Base-by-base conservation (phyloP, 2,888 invertebrate genomes). In the Drosophila falleni region DNA sequence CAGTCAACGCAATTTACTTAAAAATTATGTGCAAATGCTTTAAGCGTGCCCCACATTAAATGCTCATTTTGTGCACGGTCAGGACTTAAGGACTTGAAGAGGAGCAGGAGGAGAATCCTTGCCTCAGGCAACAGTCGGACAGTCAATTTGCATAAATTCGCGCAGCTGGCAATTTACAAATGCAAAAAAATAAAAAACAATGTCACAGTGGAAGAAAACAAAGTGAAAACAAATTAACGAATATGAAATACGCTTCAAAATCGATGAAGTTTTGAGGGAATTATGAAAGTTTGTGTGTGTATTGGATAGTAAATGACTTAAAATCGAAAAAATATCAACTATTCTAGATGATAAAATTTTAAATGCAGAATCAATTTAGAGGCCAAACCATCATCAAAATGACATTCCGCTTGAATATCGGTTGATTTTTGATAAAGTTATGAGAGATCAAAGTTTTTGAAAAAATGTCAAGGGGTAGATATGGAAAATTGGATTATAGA, bases 41-140 rank as follows among this genome's bases (percentile, higher is more conserved):
- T 47, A 73, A 73, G 78, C 74, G 60, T 80, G 68, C 68, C 73
- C 68, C 73, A 83, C 75, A 83, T 86, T 81, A 74, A 84, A 87
- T 72, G 68, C 71, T 71, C 69, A 70, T 74, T 81, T 71, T 23
- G 54, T 41, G 58, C 19, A n/a, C 29, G 13, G 15, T 13, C 47
- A 15, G 47, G 26, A 15, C 3, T 8, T 33, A 11, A 11, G 1
- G 6, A 10, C 13, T 37, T 11, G n/a, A 19, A 2, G 6, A 16
- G 26, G 23, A 42, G 42, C 26, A 9, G 39, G 49, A 49, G 39
- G 49, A 44, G 56, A 26, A 51, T 46, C 33, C 44, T 35, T 31
- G 50, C 26, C 63, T 62, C 31, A 33, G 73, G 60, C 63, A 68
- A 71, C 69, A 64, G 51, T 46, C 54, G 70, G 70, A 77, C 56